A percentile compares a stretch with the other conserved stretches of the same genome.
Conservation (phyloP, 2,113 vertebrate species). For the Centrocercus urophasianus region DNA sequence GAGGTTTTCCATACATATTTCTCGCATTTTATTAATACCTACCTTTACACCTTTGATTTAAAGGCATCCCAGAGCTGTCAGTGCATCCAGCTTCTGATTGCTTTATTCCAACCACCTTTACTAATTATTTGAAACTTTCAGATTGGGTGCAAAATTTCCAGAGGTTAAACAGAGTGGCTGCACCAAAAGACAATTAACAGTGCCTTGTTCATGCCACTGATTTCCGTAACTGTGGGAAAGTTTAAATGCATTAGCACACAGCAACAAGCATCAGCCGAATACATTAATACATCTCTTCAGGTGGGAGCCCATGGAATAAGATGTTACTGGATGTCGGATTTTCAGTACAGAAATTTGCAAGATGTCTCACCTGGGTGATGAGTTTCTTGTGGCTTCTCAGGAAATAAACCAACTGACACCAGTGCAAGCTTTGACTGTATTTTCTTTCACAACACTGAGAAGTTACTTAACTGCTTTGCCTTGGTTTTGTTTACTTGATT, state of each 20-base stretch:
- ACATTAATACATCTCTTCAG: neutral
- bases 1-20: neutral
- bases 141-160: neutral
- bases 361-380: neutral
- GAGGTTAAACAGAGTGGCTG: neutral
- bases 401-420: neutral
- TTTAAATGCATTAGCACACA: neutral
- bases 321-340: neutral
- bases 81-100: neutral
- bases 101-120: neutral
- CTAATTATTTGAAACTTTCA: neutral
- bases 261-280: neutral
- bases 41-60: neutral
- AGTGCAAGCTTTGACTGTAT: neutral
- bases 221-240: neutral
- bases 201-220: neutral
- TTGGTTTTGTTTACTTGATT: neutral
- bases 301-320: neutral
- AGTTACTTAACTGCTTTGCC: neutral
- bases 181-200: neutral
- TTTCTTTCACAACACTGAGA: neutral
- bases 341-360: neutral
- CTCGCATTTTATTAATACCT: neutral
- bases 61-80: neutral
- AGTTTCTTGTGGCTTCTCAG: neutral